Evolutionary conservation across 1,140 invertebrate species (phyloP), one percentile per base, ranked within the genome.

Genomic region (Ptiloglossa arizonensis): DNA sequence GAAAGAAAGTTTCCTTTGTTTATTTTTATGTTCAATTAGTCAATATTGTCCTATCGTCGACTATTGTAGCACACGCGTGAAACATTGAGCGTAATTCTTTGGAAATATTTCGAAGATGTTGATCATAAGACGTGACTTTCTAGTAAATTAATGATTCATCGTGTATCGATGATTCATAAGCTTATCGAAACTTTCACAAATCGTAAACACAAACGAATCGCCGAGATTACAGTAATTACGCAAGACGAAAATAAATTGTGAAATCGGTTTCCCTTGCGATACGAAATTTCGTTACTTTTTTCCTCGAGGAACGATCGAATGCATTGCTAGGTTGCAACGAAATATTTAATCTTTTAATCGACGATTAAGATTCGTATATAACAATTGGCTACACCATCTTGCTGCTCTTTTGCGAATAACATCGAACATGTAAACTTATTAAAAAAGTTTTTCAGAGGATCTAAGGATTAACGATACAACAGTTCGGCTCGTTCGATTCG

Each of bases 71-170:
- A n/a, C n/a, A n/a, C 9, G 9, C 35, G 35, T 52, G 5, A 22
- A 52, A n/a, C 19, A 2, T 5, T 6, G 22, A 8, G 6, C 50
- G n/a, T 22, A 27, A 54, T 54, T 15, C 5, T 48, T 32, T 32
- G 29, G 32, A 22, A 22, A 67, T 50, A n/a, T 32, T 63, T 32
- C 17, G 15, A 15, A 35, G 19, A n/a, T 17, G 15, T 6, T 4
- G n/a, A n/a, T n/a, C 11, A 15, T n/a, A 41, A 32, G 8, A 19
- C 44, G 8, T 8, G 46, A 9, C 17, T 38, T 62, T 50, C 41
- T 38, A 17, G 19, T 13, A n/a, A 38, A 24, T 72, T 27, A 48
- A 29, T 64, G 32, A 73, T 41, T 73, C 32, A 64, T 17, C 24
- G 11, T 13, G 6, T 15, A 63, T 38, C 1, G 24, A 27, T 64